Base-by-base conservation (phyloP, 2,797 vertebrate genomes). In the Pogoniulus pusillus region DNA sequence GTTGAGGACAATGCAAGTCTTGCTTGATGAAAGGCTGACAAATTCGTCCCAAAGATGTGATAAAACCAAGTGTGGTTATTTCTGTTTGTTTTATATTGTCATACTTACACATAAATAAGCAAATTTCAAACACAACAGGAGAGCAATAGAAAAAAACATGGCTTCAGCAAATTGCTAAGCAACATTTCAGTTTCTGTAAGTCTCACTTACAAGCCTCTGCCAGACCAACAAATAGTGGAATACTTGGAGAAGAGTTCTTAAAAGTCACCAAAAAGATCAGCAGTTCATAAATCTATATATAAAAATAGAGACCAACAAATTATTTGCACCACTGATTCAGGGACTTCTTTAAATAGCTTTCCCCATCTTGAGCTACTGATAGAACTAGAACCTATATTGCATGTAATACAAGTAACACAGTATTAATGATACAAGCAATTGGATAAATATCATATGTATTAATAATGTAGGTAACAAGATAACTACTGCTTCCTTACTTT, bases 101-200 rank as follows among this genome's bases (percentile, higher is more conserved):
- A 86, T 78, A 53, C n/a, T 90, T 88, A 69, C 88, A 60, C 64
- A 57, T 37, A 85, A 92, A 93, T 15, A 49, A 85, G 53, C 86
- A 69, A 91, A 86, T 92, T 91, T 79, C 82, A 93, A 89, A 57
- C 91, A 70, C 83, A 92, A 80, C 75, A 68, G 80, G 89, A 94
- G 24, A 86, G 34, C 71, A 86, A 89, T 62, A 84, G 74, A 68
- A 68, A 89, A 84, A 91, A 85, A 2, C 14, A 65, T 5, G 27
- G 64, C 83, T 91, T 85, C 64, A 77, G 68, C 58, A 93, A 91
- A 91, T 88, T 93, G 78, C 78, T 82, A 55, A 76, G 57, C 54
- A 89, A 77, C 49, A 62, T 93, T 82, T 75, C 65, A 51, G 37
- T 37, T 54, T 30, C 71, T 82, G 16, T 20, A 79, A 89, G 62